Percentiles rank a stretch among this genome's conserved stretches.
These are phyloP conservation scores for Girardia tigrina DNA, from an alignment of 2,888 invertebrate species.

Conservation along the genomic window DNA sequence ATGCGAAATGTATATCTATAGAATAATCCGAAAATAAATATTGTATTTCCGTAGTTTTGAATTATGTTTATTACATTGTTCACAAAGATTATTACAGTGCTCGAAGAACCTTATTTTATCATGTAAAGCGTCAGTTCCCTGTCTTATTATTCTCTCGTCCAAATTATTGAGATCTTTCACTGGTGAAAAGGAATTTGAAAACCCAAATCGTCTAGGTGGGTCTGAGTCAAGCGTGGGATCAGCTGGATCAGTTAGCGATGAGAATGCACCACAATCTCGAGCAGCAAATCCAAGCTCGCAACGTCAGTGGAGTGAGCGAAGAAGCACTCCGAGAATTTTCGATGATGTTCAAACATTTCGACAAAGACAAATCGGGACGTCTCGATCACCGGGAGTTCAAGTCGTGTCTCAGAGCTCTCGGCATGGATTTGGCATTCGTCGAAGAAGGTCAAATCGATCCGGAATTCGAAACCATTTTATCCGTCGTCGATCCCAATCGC, in stretches of 20 bases:
- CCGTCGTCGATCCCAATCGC: slow-evolving; percentile 56
- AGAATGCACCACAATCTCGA: slow-evolving; percentile 99
- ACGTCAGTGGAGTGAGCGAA: slow-evolving; percentile 84
- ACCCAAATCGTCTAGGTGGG: too few relatives aligned
- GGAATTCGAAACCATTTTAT: slow-evolving; percentile 88
- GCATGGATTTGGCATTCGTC: slow-evolving; percentile 94
- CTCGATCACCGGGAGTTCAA: slow-evolving; percentile 98
- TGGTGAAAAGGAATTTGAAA: too few relatives aligned
- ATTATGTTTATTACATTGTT: too few relatives aligned
- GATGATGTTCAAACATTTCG: slow-evolving; percentile 99
- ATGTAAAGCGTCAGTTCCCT: too few relatives aligned
- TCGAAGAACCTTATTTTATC: too few relatives aligned
- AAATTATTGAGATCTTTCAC: too few relatives aligned
- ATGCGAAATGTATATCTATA: too few relatives aligned
- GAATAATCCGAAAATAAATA: too few relatives aligned
- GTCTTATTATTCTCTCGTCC: too few relatives aligned
- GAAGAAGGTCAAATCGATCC: slow-evolving; percentile 97
- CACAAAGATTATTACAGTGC: too few relatives aligned
- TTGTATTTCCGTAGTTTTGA: too few relatives aligned
- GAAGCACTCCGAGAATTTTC: slow-evolving; percentile 82
- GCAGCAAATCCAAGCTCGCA: slow-evolving; percentile 75
- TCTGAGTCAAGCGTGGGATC: slow-evolving; percentile 91
- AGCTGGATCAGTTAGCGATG: slow-evolving; percentile 96
- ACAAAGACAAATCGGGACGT: slow-evolving; percentile 93
- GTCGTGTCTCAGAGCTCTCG: slow-evolving; percentile 89